Conservation (phyloP, 2,113 vertebrate genomes). For the Oryctolagus cuniculus region mOryCun1.1 NC_091439.1:53415501-53416000, state of each 20-base stretch:
- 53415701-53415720: background rate
- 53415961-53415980: no score
- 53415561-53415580: background rate
- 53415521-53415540: background rate
- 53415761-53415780: background rate
- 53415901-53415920: background rate
- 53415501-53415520: background rate
- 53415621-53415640: background rate
- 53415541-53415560: background rate
- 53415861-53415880: background rate
- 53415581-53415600: background rate
- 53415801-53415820: background rate
- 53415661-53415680: background rate
- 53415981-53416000: no score
- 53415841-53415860: background rate
- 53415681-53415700: background rate
- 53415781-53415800: background rate
- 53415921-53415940: background rate
- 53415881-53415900: background rate
- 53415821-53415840: background rate
- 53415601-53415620: background rate
- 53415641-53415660: background rate
- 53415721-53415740: background rate
- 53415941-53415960: no score
- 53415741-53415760: background rate